phyloP scores from a whole-genome alignment of 2,888 invertebrate species.

The Drosophila macrospina region DNA sequence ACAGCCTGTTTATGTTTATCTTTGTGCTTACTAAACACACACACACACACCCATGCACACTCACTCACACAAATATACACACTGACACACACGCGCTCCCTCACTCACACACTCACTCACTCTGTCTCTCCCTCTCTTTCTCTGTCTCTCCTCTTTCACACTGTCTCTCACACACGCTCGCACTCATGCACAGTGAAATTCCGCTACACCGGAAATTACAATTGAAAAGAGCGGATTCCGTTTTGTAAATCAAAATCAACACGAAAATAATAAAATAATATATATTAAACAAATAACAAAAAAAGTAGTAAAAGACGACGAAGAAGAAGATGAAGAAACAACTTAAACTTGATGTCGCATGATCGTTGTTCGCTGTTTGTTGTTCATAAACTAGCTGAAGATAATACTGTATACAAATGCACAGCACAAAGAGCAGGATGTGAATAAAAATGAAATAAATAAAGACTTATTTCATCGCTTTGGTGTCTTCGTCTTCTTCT shows the following conservation, averaged over 20 bases:
- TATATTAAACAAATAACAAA: slow-evolving; percentile 12
- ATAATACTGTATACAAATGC: slow-evolving; percentile 22
- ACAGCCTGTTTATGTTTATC: slow-evolving; percentile 44
- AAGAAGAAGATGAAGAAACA: no score
- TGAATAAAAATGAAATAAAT: slow-evolving; percentile 45
- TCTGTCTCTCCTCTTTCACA: neutral
- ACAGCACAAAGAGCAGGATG: slow-evolving; percentile 67
- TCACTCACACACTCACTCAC: neutral
- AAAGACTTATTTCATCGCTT: slow-evolving; percentile 37
- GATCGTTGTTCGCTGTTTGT: slow-evolving; percentile 18
- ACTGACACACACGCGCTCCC: neutral
- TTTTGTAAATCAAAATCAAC: slow-evolving; percentile 59
- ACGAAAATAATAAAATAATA: slow-evolving; percentile 39
- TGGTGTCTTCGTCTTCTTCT: neutral
- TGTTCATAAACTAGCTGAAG: slow-evolving; percentile 18
- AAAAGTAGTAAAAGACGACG: neutral
- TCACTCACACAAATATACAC: slow-evolving; percentile 11
- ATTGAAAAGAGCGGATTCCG: slow-evolving; percentile 76
- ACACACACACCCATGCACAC: slow-evolving; percentile 4
- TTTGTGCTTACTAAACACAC: slow-evolving; percentile 39
- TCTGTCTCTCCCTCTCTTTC: neutral
- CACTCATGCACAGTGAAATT: slow-evolving; percentile 65
- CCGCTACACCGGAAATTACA: slow-evolving; percentile 80
- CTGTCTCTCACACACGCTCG: slow-evolving; percentile 10
- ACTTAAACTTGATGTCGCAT: slow-evolving; percentile 17